Conservation (phyloP, 2,113 vertebrate species). For the Sapajus apella region DNA sequence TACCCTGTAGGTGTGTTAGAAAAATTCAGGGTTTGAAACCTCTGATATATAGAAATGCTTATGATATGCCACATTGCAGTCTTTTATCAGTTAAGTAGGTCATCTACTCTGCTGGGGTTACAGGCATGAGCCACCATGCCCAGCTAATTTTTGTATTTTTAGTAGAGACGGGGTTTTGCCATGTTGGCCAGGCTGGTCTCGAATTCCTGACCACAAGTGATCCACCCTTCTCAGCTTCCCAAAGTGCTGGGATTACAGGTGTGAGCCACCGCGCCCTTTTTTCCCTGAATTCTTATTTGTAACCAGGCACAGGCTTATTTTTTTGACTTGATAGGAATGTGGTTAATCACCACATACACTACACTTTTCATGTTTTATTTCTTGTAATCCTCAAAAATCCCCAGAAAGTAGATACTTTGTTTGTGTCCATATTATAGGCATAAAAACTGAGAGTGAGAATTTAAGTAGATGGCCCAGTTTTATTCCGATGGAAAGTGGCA, state of each 20-base stretch:
- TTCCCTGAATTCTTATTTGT: neutral
- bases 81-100: constrained; percentile 83
- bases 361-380: neutral
- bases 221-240: too few species aligned
- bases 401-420: neutral
- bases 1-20: neutral
- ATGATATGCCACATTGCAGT: constrained; percentile 80
- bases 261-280: neutral
- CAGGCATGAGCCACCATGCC: too few species aligned
- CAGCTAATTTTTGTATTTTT: too few species aligned
- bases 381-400: neutral
- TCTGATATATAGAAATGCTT: constrained; percentile 81
- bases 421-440: constrained; percentile 1
- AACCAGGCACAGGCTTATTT: constrained; percentile 25
- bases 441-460: neutral
- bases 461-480: neutral
- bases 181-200: too few species aligned
- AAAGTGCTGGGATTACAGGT: too few species aligned
- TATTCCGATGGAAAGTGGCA: neutral
- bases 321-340: constrained; percentile 27
- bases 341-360: neutral
- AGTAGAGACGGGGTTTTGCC: too few species aligned
- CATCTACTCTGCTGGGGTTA: constrained; percentile 74
- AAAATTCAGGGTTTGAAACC: constrained; percentile 82
- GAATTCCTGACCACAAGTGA: too few species aligned